A percentile compares a stretch with the other conserved stretches of the same genome.
phyloP scores from a whole-genome alignment of 2,113 vertebrate species.

The Semnopithecus entellus region DNA sequence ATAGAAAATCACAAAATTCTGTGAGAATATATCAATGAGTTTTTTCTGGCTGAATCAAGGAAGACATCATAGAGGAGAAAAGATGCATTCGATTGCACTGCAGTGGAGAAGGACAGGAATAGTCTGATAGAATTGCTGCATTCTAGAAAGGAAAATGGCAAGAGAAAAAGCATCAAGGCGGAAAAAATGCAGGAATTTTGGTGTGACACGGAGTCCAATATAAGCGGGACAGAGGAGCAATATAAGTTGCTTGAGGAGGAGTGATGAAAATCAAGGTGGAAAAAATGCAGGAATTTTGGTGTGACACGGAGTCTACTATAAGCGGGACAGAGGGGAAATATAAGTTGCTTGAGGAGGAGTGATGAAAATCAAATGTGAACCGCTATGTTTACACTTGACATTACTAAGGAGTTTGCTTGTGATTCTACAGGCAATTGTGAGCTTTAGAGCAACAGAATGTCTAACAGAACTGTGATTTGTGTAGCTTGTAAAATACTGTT shows the following conservation, averaged over 20 bases:
- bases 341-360: background rate
- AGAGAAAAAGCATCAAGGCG: background rate
- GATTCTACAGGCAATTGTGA: background rate
- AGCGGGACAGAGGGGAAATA: background rate
- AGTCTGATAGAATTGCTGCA: background rate
- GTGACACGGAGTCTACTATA: background rate
- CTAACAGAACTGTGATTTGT: slow-evolving; percentile 45
- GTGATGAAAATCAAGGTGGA: background rate
- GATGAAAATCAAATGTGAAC: background rate
- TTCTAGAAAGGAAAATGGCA: background rate
- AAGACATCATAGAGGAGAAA: background rate
- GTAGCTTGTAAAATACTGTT: slow-evolving; percentile 27
- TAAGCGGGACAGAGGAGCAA: background rate
- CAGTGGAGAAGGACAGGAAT: background rate
- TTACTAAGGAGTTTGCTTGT: background rate
- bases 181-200: background rate
- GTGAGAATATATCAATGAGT: background rate
- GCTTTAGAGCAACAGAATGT: background rate
- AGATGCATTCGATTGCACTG: background rate
- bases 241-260: background rate
- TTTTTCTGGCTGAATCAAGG: background rate
- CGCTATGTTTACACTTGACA: background rate
- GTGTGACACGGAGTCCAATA: background rate
- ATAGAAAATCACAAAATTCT: slow-evolving; percentile 1
- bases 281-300: background rate